Conservation (phyloP, 2,113 vertebrate genomes). For the Redunca redunca region DNA sequence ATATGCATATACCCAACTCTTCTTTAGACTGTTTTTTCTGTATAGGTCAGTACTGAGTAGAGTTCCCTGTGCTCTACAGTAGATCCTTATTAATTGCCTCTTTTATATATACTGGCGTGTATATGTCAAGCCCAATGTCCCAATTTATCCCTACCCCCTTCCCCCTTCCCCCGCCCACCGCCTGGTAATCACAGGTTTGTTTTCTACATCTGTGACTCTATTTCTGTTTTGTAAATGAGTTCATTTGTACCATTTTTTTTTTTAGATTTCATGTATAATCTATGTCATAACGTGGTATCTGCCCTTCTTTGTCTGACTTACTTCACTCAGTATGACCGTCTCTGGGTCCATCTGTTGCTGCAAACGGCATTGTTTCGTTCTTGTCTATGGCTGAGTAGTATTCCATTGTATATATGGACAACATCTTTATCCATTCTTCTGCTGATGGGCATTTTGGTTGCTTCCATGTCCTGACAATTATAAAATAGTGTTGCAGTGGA, state of each 20-base stretch:
- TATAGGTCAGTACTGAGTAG: background rate
- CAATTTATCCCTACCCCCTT: background rate
- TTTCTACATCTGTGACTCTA: background rate
- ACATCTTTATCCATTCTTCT: background rate
- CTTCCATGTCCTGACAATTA: background rate
- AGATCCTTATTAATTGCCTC: background rate
- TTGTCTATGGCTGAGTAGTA: background rate
- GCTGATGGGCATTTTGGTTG: background rate
- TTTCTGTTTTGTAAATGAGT: background rate
- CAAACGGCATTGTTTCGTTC: background rate
- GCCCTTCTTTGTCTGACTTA: background rate
- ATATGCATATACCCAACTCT: background rate
- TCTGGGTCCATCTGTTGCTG: background rate
- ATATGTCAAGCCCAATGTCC: background rate
- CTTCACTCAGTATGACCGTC: background rate
- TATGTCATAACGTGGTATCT: background rate
- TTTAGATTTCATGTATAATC: background rate
- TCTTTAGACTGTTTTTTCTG: background rate
- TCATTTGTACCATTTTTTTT: background rate
- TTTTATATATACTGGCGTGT: background rate
- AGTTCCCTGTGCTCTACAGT: background rate
- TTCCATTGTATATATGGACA: background rate
- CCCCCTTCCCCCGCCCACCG: fast-evolving
- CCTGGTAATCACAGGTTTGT: background rate
- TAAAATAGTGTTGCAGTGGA: background rate